Percentiles rank a stretch among this genome's conserved stretches.
These are phyloP conservation scores for Cotesia typhae DNA, from an alignment of 1,140 invertebrate genomes.

Conservation along the genomic window DNA sequence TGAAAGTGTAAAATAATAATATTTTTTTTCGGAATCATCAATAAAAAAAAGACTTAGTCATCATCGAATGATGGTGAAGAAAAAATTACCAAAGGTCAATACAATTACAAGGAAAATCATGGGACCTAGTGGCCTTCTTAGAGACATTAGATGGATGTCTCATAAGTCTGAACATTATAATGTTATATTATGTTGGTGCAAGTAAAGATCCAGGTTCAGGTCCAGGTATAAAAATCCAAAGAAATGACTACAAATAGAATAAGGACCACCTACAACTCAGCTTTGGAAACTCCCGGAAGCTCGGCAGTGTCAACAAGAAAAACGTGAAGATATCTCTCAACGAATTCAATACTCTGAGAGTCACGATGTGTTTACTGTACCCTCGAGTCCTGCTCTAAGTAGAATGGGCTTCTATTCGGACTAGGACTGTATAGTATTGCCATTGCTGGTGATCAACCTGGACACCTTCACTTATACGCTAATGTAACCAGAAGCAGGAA, in stretches of 20 bases:
- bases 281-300: constrained; percentile 38
- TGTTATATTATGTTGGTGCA: too few relatives aligned
- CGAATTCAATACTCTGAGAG: constrained; percentile 19
- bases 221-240: not conserved
- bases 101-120: too few relatives aligned
- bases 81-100: too few relatives aligned
- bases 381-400: not conserved
- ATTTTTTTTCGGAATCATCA: too few relatives aligned
- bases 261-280: constrained; percentile 39
- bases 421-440: not conserved
- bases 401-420: not conserved
- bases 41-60: too few relatives aligned
- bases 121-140: too few relatives aligned
- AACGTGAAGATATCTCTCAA: constrained; percentile 48
- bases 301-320: constrained; percentile 42
- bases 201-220: too few relatives aligned
- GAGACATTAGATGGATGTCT: too few relatives aligned
- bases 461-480: too few relatives aligned
- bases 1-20: too few relatives aligned
- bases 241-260: constrained; percentile 17
- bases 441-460: constrained; percentile 15
- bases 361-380: constrained; percentile 15
- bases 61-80: too few relatives aligned
- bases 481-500: constrained; percentile 2
- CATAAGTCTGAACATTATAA: too few relatives aligned